Base-by-base conservation (phyloP, 1,140 invertebrate species). In the Hylaeus volcanicus region DNA sequence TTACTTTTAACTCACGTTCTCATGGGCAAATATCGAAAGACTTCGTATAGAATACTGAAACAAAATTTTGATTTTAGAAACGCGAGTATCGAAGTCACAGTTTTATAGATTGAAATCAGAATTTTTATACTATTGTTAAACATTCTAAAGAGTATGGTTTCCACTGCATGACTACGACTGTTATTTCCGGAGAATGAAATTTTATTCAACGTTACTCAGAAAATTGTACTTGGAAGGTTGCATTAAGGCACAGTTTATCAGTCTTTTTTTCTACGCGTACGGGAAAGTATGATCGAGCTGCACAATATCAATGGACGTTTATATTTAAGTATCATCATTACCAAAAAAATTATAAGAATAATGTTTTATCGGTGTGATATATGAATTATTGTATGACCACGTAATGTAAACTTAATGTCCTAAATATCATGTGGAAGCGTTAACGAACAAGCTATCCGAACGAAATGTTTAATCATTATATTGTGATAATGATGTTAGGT, bases 401-500 rank as follows among this genome's bases (percentile, higher is more conserved):
- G 11, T 83, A 85, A 83, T 37, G 39, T 66, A 70, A 76, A 74
- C 8, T 81, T 85, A 72, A 85, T 86, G 58, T 86, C 48, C 58
- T 74, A 56, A 77, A 74, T 64, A 81, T 81, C 65, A 9, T 64
- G 53, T 11, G 63, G 26, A 72, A 53, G 37, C 41, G 15, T 81
- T 74, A 71, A 39, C 71, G 56, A 37, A 60, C 51, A 63, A 1
- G 3, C 39, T 64, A 14, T 51, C 26, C 43, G 41, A 65, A 43
- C 37, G 12, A 55, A 63, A 64, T 55, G 51, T 79, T 65, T 73
- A 79, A 73, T 76, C 58, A 81, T 80, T 66, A 75, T 76, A 76
- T 85, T 61, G 71, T 85, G 56, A 84, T 72, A 63, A 84, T 72
- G n/a, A 81, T 81, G 37, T 84, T 76, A 85, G 64, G 41, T 60